Evolutionary conservation across 2,888 invertebrate species (phyloP).

Genomic region (Agrypnus murinus): DNA sequence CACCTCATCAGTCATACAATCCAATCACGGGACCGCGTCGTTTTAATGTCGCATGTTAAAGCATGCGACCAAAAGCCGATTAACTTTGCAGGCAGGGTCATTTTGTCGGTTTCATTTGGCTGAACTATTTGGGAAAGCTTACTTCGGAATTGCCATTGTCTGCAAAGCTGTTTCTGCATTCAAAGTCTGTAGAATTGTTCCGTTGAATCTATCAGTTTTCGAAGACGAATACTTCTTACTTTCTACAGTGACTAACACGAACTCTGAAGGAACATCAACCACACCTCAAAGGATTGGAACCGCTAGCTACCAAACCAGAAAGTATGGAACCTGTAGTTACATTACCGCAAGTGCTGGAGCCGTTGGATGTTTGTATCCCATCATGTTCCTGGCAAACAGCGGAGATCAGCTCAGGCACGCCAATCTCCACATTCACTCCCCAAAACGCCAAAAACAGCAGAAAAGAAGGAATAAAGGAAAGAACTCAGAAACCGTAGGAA

Average conservation of each 20-base stretch:
- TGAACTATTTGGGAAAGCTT: neutral
- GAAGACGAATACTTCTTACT: slow-evolving; percentile 2
- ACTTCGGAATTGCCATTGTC: neutral
- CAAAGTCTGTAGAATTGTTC: neutral
- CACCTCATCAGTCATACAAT: neutral
- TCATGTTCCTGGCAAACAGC: too few species aligned
- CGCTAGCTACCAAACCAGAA: too few species aligned
- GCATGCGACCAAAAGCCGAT: neutral
- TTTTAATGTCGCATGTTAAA: neutral
- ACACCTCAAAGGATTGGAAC: too few species aligned
- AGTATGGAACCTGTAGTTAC: too few species aligned
- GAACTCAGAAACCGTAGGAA: too few species aligned
- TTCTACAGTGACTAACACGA: neutral
- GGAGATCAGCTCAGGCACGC: too few species aligned
- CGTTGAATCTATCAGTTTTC: neutral
- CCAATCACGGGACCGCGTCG: neutral
- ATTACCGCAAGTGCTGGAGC: too few species aligned
- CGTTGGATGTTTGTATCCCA: too few species aligned
- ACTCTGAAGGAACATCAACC: too few species aligned
- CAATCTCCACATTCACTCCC: too few species aligned
- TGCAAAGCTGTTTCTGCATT: neutral
- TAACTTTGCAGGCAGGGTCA: neutral
- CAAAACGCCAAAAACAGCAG: too few species aligned
- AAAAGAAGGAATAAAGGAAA: too few species aligned
- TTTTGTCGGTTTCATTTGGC: neutral